Conservation (phyloP, 2,113 vertebrate genomes). For the Carlito syrichta region DNA sequence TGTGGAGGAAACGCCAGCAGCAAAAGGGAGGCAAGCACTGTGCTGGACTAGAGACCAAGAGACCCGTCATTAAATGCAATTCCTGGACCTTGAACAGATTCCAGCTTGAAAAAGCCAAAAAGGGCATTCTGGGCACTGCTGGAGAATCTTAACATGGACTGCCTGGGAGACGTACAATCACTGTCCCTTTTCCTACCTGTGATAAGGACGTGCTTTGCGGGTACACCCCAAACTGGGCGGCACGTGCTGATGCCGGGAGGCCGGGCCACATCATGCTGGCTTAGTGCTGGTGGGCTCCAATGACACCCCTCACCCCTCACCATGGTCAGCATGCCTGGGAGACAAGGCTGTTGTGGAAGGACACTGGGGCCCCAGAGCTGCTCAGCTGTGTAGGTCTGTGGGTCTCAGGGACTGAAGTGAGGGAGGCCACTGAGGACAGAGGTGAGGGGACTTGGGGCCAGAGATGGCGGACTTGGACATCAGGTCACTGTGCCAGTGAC, state of each 20-base stretch:
- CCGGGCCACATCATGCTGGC: accelerated
- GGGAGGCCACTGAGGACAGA: background rate
- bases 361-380: background rate
- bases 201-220: background rate
- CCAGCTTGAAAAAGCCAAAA: background rate
- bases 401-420: background rate
- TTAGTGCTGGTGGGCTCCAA: background rate
- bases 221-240: background rate
- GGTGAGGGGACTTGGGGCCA: background rate
- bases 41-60: background rate
- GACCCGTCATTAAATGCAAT: background rate
- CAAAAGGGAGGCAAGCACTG: background rate
- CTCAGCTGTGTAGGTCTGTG: background rate
- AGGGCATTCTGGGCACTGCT: background rate
- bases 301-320: background rate
- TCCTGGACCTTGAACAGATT: background rate
- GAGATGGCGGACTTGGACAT: background rate
- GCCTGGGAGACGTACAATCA: no score
- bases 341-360: background rate
- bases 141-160: background rate
- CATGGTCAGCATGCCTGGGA: no score
- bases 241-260: background rate
- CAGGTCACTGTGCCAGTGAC: background rate
- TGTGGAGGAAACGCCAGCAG: background rate
- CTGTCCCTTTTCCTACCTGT: no score